phyloP scores from a whole-genome alignment of 2,888 invertebrate genomes.

The Limnephilus auricula region DNA sequence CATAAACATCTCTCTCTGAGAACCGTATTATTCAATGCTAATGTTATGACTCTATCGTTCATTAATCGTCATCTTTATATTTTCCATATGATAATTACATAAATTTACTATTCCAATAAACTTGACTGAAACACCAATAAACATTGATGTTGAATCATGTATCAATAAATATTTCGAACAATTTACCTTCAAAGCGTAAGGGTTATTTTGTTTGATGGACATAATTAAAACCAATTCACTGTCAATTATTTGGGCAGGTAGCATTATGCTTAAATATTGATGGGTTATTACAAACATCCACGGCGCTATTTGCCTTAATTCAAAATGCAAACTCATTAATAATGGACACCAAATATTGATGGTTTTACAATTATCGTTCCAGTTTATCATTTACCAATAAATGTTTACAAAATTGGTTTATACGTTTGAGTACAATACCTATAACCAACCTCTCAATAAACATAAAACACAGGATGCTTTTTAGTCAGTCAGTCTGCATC shows the following conservation, averaged over 20 bases:
- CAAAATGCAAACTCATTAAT: not conserved
- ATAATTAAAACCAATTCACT: not conserved
- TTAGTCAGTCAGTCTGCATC: not conserved
- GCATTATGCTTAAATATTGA: not conserved
- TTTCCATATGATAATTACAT: not conserved
- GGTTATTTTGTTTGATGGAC: not conserved
- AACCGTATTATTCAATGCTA: conserved; percentile 21
- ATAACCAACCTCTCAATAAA: not conserved
- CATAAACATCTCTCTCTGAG: conserved; percentile 11
- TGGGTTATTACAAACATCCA: conserved; percentile 3
- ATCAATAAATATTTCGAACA: not conserved
- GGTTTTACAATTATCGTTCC: not conserved
- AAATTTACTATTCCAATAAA: not conserved
- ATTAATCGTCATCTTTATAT: not conserved
- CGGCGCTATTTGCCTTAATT: conserved; percentile 7
- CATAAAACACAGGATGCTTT: not conserved
- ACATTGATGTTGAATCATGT: not conserved
- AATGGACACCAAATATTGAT: not conserved
- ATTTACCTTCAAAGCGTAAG: not conserved
- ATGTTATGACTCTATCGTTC: not conserved
- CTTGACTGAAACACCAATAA: not conserved
- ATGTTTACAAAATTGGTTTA: not conserved
- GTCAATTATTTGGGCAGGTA: not conserved
- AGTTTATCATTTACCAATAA: not conserved
- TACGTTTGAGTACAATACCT: not conserved